These are phyloP conservation scores for Camelus dromedarius DNA, from an alignment of 2,113 vertebrate species.

Conservation along the genomic window DNA sequence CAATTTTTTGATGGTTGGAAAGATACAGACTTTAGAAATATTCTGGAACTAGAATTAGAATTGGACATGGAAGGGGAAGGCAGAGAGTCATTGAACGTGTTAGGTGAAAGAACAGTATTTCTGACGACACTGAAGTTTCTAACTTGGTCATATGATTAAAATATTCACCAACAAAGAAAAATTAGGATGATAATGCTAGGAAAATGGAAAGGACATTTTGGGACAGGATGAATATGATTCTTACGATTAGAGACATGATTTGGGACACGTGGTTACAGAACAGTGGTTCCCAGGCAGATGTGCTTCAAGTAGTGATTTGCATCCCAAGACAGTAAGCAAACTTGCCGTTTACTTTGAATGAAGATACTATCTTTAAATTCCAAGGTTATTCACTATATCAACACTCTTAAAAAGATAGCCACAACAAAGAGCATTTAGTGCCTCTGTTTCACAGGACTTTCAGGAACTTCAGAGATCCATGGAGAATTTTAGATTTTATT, in stretches of 20 bases:
- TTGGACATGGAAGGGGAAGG: background rate
- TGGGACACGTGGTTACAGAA: background rate
- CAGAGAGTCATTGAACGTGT: background rate
- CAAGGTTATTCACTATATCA: background rate
- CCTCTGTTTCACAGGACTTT: background rate
- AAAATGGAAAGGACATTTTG: background rate
- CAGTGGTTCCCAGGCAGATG: background rate
- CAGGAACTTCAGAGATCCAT: background rate
- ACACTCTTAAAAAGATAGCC: background rate
- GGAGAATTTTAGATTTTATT: background rate
- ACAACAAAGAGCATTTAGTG: background rate
- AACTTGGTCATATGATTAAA: background rate
- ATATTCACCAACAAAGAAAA: background rate
- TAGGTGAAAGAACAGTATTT: background rate
- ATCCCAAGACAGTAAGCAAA: background rate
- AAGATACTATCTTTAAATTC: background rate
- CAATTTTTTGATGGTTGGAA: background rate
- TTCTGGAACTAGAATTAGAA: background rate
- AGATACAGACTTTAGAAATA: background rate
- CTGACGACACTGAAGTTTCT: background rate
- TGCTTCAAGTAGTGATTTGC: background rate
- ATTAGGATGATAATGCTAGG: background rate
- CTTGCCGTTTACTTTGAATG: background rate
- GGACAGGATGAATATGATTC: background rate
- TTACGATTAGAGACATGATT: background rate